phyloP scores from a whole-genome alignment of 2,113 vertebrate genomes.

The Hippolais icterina region DNA sequence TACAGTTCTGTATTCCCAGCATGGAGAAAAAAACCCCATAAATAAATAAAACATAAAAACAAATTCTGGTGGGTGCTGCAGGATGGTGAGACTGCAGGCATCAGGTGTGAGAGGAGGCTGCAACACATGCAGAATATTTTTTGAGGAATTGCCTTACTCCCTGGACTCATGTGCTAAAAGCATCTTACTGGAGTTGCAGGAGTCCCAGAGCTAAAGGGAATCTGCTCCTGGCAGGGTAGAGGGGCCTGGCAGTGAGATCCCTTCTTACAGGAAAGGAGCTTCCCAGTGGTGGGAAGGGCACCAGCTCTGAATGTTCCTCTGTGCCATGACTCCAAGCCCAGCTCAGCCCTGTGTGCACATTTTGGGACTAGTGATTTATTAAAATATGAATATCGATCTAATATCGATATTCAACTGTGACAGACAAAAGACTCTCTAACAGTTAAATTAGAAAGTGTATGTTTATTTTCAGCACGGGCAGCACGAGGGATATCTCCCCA shows the following conservation, averaged over 20 bases:
- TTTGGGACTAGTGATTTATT: not conserved
- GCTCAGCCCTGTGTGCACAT: not conserved
- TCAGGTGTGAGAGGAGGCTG: not conserved
- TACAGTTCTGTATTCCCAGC: not conserved
- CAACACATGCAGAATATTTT: fast-evolving
- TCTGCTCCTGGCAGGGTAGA: not conserved
- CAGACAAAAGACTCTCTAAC: too few species aligned
- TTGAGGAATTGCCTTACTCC: not conserved
- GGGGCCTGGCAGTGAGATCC: not conserved
- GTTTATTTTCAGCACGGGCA: too few species aligned
- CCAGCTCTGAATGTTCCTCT: not conserved
- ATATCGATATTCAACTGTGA: too few species aligned
- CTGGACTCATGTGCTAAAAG: not conserved
- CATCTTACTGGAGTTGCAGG: not conserved
- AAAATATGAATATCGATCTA: too few species aligned
- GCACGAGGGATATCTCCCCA: too few species aligned
- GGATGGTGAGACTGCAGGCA: not conserved
- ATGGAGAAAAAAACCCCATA: not conserved
- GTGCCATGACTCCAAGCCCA: fast-evolving
- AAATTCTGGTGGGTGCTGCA: not conserved
- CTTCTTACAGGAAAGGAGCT: not conserved
- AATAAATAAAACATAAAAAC: not conserved
- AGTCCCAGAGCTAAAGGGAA: not conserved
- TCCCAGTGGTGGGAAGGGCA: not conserved
- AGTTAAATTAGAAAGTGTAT: too few species aligned